phyloP scores from a whole-genome alignment of 2,888 invertebrate species.

The Caenorhabditis macrosperma region DNA sequence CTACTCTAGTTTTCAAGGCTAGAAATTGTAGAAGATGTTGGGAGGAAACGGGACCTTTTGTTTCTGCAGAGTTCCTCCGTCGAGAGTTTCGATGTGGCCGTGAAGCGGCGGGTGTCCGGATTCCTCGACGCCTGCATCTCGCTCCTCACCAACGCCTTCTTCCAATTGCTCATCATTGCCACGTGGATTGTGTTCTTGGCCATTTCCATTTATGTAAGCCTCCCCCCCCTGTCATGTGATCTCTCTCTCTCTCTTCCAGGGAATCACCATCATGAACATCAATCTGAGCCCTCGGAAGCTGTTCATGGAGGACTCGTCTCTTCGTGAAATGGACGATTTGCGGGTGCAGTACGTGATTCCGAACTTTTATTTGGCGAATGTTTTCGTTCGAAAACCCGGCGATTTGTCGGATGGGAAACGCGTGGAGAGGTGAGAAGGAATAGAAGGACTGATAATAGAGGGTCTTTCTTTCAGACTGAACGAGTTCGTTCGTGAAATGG shows the following conservation, averaged over 20 bases:
- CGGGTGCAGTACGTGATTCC: constrained; percentile 77
- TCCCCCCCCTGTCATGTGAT: neutral
- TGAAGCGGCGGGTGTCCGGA: constrained; percentile 45
- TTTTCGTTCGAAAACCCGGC: constrained; percentile 73
- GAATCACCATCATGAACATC: constrained; percentile 77
- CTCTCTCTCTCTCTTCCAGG: constrained; percentile 58
- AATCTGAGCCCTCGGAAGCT: constrained; percentile 77
- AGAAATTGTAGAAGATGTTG: neutral
- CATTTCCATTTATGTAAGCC: constrained; percentile 72
- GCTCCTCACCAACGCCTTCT: constrained; percentile 69
- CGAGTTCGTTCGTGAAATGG: constrained; percentile 71
- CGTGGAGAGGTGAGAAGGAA: constrained; percentile 18
- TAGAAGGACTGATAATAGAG: neutral
- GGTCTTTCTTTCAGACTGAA: constrained; percentile 61
- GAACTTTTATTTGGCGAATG: constrained; percentile 70
- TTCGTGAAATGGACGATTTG: constrained; percentile 75
- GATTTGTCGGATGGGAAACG: constrained; percentile 66
- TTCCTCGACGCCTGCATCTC: constrained; percentile 65
- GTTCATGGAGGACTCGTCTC: constrained; percentile 76
- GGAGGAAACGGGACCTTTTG: neutral
- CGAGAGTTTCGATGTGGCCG: constrained; percentile 60
- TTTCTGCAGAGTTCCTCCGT: constrained; percentile 42
- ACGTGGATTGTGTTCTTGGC: constrained; percentile 71
- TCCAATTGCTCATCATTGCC: constrained; percentile 65
- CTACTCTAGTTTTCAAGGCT: constrained; percentile 29